phyloP scores from a whole-genome alignment of 2,888 invertebrate genomes.

The Yponomeuta sedellus region DNA sequence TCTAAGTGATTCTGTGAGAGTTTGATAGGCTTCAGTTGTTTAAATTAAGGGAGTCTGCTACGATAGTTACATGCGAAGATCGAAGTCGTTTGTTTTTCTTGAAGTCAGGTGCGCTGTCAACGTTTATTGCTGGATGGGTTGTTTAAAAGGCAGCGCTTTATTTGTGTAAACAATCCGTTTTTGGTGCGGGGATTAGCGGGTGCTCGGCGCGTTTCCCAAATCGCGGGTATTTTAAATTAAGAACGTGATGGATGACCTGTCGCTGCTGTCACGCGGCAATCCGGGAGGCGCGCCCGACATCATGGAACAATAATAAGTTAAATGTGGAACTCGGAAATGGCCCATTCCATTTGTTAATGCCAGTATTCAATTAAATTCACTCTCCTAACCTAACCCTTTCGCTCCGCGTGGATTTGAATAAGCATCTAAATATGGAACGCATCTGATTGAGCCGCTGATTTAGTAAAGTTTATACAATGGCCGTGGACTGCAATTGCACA shows the following conservation, averaged over 20 bases:
- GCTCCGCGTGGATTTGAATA: constrained; percentile 11
- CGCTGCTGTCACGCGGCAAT: constrained; percentile 62
- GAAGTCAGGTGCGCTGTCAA: constrained; percentile 31
- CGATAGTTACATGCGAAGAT: constrained; percentile 32
- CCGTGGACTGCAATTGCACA: too few relatives aligned
- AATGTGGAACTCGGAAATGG: constrained; percentile 68
- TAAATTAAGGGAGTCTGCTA: constrained; percentile 10
- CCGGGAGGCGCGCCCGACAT: constrained; percentile 49
- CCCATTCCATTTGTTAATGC: constrained; percentile 72
- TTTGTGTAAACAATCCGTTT: constrained; percentile 50
- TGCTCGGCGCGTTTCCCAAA: constrained; percentile 55
- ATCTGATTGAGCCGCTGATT: constrained; percentile 57
- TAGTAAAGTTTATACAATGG: background rate
- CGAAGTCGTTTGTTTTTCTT: constrained; percentile 38
- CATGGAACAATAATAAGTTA: constrained; percentile 70
- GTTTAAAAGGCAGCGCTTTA: constrained; percentile 56
- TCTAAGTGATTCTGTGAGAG: constrained; percentile 38
- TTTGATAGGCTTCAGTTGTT: constrained; percentile 3
- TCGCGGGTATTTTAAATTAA: constrained; percentile 72
- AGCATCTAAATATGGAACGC: background rate
- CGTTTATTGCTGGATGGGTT: constrained; percentile 44
- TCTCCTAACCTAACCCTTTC: constrained; percentile 63
- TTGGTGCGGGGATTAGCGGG: constrained; percentile 55
- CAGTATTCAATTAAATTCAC: constrained; percentile 73
- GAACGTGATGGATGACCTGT: constrained; percentile 70